Evolutionary conservation across 1,140 invertebrate species (phyloP).

Genomic region (Bombus sibiricus): DNA sequence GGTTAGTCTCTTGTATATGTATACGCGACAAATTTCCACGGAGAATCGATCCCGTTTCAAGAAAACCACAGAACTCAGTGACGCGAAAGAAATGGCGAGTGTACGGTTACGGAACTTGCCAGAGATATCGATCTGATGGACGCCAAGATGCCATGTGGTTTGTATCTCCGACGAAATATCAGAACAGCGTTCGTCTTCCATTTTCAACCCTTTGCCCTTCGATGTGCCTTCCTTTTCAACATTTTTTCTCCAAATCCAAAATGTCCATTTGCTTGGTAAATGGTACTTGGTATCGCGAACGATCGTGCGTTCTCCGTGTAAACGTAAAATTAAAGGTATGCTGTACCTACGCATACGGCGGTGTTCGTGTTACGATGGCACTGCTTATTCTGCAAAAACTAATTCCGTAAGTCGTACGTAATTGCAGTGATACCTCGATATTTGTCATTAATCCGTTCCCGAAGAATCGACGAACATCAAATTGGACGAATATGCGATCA

Average conservation of each 20-base stretch:
- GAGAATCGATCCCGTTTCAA: neutral
- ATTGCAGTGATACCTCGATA: too few species aligned
- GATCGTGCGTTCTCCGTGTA: too few species aligned
- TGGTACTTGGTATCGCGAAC: neutral
- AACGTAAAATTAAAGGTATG: too few species aligned
- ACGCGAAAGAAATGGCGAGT: constrained; percentile 1
- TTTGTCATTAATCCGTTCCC: too few species aligned
- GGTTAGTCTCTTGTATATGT: neutral
- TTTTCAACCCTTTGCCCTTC: neutral
- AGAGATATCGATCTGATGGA: neutral
- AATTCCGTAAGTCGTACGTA: too few species aligned
- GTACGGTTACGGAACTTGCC: neutral
- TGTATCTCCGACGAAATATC: neutral
- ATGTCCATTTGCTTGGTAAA: neutral
- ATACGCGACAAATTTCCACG: neutral
- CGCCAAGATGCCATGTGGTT: neutral
- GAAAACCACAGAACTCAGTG: neutral
- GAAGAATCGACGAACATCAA: too few species aligned
- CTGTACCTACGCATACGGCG: too few species aligned
- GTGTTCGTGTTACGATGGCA: too few species aligned
- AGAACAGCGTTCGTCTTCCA: neutral
- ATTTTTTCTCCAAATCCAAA: too few species aligned
- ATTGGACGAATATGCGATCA: too few species aligned
- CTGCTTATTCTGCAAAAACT: too few species aligned
- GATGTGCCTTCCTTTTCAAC: neutral